Percentiles rank a stretch among this genome's conserved stretches.
Conservation (phyloP, 2,797 vertebrate species). For the Cercopithecus hamlyni region DNA sequence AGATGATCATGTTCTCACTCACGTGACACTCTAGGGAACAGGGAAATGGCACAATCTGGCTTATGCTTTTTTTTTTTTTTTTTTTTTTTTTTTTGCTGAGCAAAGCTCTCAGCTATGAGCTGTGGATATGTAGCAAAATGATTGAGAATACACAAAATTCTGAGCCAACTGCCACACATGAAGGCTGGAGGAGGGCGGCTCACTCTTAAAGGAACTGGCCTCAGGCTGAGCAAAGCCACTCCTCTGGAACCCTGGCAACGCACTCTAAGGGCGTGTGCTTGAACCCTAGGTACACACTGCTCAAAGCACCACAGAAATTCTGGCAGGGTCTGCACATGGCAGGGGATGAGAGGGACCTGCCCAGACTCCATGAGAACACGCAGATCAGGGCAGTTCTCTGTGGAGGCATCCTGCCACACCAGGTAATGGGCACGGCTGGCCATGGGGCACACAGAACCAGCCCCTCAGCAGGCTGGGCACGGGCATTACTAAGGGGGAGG, state of each 20-base stretch:
- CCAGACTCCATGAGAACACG: not conserved
- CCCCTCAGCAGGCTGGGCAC: not conserved
- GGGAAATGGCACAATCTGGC: not conserved
- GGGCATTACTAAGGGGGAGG: not conserved
- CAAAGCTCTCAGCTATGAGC: not conserved
- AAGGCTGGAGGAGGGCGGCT: not conserved
- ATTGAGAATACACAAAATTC: not conserved
- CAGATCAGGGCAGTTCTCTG: not conserved
- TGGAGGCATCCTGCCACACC: not conserved
- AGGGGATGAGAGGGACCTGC: too few relatives aligned
- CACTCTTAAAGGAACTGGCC: not conserved
- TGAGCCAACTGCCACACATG: not conserved
- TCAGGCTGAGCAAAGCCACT: not conserved
- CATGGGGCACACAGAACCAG: accelerated
- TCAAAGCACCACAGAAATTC: not conserved
- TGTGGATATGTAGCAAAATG: not conserved
- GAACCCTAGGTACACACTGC: not conserved
- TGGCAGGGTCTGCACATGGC: not conserved
- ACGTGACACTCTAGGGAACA: not conserved
- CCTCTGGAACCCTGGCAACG: not conserved
- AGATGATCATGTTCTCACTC: slow-evolving; percentile 31
- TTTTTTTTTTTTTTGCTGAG: not conserved
- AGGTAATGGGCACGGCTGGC: accelerated
- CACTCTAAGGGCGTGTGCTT: not conserved
- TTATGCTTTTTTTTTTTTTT: not conserved